phyloP scores from a whole-genome alignment of 2,113 vertebrate genomes.

The Mohoua ochrocephala region DNA sequence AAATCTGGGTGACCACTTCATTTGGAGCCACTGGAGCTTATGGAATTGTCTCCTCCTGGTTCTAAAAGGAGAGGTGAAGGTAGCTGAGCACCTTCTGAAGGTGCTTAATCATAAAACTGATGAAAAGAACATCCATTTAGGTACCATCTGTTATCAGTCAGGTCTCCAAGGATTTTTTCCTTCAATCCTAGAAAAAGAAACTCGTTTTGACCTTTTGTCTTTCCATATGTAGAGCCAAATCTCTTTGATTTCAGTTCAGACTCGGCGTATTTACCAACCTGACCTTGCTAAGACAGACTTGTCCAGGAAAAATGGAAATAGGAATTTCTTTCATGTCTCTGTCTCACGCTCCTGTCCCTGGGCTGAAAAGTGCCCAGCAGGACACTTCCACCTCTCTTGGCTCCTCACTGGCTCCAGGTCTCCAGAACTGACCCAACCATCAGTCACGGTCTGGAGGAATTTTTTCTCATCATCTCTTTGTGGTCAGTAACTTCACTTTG shows the following conservation, averaged over 20 bases:
- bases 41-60: fast-evolving
- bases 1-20: not conserved
- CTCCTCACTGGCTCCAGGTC: not conserved
- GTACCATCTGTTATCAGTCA: not conserved
- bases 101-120: not conserved
- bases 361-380: not conserved
- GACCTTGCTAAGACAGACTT: not conserved
- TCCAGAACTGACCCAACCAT: not conserved
- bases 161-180: not conserved
- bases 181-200: not conserved
- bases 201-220: not conserved
- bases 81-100: not conserved
- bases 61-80: not conserved
- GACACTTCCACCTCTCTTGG: not conserved
- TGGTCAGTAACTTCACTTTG: not conserved
- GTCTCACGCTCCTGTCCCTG: not conserved
- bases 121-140: not conserved
- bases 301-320: not conserved
- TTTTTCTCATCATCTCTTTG: not conserved
- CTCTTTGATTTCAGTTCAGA: not conserved
- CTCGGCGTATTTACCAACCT: fast-evolving
- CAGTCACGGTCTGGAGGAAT: not conserved
- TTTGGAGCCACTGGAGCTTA: not conserved
- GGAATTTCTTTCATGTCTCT: not conserved
- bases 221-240: not conserved